Evolutionary conservation across 1,140 invertebrate genomes (phyloP).

Genomic region (Euura lappo): DNA sequence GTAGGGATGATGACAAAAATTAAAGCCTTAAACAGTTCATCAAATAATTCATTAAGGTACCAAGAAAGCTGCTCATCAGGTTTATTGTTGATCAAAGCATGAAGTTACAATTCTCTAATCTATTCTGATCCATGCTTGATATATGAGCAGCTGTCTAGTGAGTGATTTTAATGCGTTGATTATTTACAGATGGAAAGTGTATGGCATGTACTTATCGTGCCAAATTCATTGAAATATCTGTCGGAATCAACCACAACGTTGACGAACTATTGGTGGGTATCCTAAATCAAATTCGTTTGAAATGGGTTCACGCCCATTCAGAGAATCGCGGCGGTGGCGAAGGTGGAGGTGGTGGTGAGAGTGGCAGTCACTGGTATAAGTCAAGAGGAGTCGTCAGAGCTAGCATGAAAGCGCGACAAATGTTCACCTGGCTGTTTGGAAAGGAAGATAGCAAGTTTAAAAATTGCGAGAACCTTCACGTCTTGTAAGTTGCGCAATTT

Average conservation of each 20-base stretch:
- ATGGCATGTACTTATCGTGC: conserved; percentile 83
- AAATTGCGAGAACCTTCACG: conserved; percentile 88
- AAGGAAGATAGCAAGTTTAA: conserved; percentile 90
- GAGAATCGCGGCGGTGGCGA: conserved; percentile 56
- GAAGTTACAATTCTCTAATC: too few species aligned
- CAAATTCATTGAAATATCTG: conserved; percentile 89
- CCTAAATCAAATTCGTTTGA: conserved; percentile 81
- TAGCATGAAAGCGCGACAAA: conserved; percentile 87
- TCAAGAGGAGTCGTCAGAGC: conserved; percentile 80
- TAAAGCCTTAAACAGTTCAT: too few species aligned
- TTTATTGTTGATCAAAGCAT: too few species aligned
- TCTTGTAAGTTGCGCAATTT: conserved; percentile 65
- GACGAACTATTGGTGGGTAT: conserved; percentile 85
- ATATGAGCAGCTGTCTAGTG: too few species aligned
- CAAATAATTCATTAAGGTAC: too few species aligned
- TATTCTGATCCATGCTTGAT: too few species aligned
- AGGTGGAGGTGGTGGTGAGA: conserved; percentile 52
- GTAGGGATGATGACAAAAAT: too few species aligned
- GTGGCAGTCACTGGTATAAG: conserved; percentile 75
- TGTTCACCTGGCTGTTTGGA: conserved; percentile 88
- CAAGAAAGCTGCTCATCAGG: too few species aligned
- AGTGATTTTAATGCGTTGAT: too few species aligned
- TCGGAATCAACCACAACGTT: conserved; percentile 90
- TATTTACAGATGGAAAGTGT: conserved; percentile 80
- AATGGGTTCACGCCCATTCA: conserved; percentile 69